A percentile compares a stretch with the other conserved stretches of the same genome.
Conservation (phyloP, 2,888 invertebrate species). For the Capitulum mitella region DNA sequence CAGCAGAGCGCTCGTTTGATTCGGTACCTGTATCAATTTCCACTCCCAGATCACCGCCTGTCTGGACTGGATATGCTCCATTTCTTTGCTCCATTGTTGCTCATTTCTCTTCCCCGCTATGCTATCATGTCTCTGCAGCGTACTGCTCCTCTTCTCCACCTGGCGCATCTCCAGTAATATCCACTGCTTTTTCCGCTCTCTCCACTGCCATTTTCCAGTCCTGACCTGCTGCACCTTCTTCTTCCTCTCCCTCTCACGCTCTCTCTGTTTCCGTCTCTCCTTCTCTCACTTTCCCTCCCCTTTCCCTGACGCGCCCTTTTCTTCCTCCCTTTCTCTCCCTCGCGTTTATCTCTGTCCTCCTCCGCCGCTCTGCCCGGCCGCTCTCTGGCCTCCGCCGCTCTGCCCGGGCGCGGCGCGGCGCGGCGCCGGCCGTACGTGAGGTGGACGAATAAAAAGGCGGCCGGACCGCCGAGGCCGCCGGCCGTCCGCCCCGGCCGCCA, state of each 20-base stretch:
- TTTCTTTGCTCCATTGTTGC: too few species aligned
- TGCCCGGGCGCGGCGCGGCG: neutral
- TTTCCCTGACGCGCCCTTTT: neutral
- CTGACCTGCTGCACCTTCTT: too few species aligned
- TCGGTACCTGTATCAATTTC: too few species aligned
- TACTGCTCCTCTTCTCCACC: too few species aligned
- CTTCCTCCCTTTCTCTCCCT: neutral
- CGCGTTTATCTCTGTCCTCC: neutral
- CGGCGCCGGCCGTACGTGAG: slow-evolving; percentile 18
- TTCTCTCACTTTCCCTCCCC: neutral
- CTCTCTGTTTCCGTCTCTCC: neutral
- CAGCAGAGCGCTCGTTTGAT: too few species aligned
- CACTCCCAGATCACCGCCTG: too few species aligned
- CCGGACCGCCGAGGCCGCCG: slow-evolving; percentile 1
- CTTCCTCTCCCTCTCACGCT: neutral
- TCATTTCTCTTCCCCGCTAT: too few species aligned
- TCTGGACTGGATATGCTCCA: too few species aligned
- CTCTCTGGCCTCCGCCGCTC: neutral
- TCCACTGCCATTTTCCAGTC: too few species aligned
- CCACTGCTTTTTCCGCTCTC: too few species aligned
- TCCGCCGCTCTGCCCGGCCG: neutral
- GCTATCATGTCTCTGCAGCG: too few species aligned
- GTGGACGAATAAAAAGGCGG: slow-evolving; percentile 14
- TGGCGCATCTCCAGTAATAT: too few species aligned
- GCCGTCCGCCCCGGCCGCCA: neutral